phyloP scores from a whole-genome alignment of 23 tunicate genomes.

The Halocynthia aurantium region DNA sequence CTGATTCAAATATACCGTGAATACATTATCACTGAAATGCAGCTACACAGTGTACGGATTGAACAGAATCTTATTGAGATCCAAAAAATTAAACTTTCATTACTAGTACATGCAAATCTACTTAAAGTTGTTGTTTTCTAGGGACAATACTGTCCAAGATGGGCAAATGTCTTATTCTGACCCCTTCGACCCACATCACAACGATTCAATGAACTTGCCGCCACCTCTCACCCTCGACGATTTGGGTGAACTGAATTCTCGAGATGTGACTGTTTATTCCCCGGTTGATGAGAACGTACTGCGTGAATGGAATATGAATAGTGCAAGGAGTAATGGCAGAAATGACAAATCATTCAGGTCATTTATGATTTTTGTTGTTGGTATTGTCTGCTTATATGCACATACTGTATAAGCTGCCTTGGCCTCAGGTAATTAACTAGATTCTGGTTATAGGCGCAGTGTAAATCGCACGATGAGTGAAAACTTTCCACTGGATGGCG shows the following conservation, averaged over 20 bases:
- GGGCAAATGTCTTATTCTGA: background rate
- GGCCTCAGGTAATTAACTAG: no score
- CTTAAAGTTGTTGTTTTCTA: no score
- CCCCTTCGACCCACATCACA: background rate
- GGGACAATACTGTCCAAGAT: background rate
- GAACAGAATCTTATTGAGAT: background rate
- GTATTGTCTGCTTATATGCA: no score
- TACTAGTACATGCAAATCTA: no score
- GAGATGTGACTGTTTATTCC: constrained; percentile 6
- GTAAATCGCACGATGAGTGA: no score
- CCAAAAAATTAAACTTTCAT: no score
- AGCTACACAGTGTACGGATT: background rate
- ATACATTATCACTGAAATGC: no score
- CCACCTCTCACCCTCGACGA: constrained; percentile 9
- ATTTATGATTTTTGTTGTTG: no score
- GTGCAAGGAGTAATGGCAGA: background rate
- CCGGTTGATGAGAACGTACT: constrained; percentile 1
- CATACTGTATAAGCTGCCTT: no score
- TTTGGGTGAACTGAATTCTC: constrained; percentile 2
- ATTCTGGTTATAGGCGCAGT: no score
- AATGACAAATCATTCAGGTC: no score
- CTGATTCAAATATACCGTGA: background rate
- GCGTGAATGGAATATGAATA: constrained; percentile 11
- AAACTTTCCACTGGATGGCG: no score
- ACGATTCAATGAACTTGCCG: constrained; percentile 5